phyloP scores from a whole-genome alignment of 1,140 invertebrate genomes.

The Ceratina calcarata region DNA sequence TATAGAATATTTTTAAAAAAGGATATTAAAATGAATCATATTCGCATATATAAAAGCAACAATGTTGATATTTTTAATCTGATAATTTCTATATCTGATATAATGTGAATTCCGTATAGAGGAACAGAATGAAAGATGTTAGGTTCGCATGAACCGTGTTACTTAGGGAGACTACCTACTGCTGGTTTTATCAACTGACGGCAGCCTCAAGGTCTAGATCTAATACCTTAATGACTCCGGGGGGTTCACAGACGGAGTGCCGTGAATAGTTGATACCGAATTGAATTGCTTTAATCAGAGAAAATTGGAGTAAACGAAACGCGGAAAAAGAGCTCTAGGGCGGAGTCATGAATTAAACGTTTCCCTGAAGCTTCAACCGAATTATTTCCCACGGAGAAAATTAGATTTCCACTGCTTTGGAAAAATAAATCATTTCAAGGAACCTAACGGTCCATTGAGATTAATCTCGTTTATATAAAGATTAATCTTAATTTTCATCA shows the following conservation, averaged over 20 bases:
- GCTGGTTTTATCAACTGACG: no score
- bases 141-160: not conserved
- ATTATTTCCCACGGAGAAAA: not conserved
- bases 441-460: slow-evolving; percentile 20
- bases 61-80: no score
- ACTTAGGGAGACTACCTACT: not conserved
- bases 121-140: not conserved
- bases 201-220: not conserved
- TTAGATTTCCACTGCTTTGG: not conserved
- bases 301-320: slow-evolving; percentile 4
- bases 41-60: no score
- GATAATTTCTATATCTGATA: no score
- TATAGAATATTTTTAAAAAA: no score
- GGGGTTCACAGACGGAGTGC: not conserved
- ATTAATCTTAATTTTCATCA: not conserved
- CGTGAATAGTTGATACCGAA: slow-evolving; percentile 5
- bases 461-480: not conserved
- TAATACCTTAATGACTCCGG: slow-evolving; percentile 11
- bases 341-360: not conserved
- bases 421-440: not conserved
- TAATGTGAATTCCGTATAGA: no score
- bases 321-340: not conserved
- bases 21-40: no score
- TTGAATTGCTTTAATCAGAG: slow-evolving; percentile 10
- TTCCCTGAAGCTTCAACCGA: not conserved